Percentiles rank a stretch among this genome's conserved stretches.
These are phyloP conservation scores for Speoplatyrhinus poulsoni DNA, from an alignment of 2,113 vertebrate genomes.

Conservation along the genomic window DNA sequence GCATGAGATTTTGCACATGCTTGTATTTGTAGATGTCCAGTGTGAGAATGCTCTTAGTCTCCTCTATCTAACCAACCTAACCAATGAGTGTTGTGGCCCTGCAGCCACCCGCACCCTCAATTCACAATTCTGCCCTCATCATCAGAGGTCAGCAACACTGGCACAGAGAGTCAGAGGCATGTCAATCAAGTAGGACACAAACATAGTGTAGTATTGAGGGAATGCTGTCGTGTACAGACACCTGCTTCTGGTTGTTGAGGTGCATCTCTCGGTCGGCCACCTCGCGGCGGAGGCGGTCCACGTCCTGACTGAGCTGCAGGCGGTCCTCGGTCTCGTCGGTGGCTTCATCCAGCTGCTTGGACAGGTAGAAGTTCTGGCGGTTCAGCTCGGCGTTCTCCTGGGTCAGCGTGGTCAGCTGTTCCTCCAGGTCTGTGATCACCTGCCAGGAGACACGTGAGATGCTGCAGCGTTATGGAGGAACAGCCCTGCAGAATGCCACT, in stretches of 20 bases:
- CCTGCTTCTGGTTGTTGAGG: conserved; percentile 98
- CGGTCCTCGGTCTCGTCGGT: conserved; percentile 87
- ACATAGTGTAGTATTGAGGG: not conserved
- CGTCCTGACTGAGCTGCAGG: conserved; percentile 85
- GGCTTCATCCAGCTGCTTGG: conserved; percentile 92
- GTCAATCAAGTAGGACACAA: no score
- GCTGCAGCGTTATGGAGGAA: not conserved
- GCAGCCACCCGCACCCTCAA: no score
- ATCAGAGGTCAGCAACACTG: no score
- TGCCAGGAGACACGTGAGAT: conserved; percentile 46
- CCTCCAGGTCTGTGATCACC: conserved; percentile 98
- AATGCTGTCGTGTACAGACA: conserved; percentile 4
- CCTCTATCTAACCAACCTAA: no score
- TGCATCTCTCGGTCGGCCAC: conserved; percentile 97
- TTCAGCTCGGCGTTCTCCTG: conserved; percentile 97
- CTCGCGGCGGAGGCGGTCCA: conserved; percentile 90
- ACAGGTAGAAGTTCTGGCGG: conserved; percentile 95
- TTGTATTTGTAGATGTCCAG: no score
- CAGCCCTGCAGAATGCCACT: no score
- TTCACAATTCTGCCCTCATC: no score
- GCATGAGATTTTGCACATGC: no score
- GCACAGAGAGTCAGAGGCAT: no score
- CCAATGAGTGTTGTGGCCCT: no score
- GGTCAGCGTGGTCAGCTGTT: conserved; percentile 91
- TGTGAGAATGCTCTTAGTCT: no score